A percentile compares a stretch with the other conserved stretches of the same genome.
phyloP scores from a whole-genome alignment of 2,888 invertebrate genomes.

The Sinohyriopsis cumingii region DNA sequence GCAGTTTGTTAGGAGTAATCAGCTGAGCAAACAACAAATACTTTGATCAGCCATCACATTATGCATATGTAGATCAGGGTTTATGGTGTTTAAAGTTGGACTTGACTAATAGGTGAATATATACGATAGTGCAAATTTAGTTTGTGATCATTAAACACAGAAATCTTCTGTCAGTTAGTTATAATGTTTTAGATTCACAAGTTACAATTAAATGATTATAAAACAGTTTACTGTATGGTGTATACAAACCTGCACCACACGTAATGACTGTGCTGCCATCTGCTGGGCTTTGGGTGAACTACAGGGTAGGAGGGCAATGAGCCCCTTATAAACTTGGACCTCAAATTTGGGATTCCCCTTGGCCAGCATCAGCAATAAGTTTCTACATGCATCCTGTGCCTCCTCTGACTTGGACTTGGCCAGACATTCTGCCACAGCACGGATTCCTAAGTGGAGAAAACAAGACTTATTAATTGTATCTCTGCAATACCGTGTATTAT shows the following conservation, averaged over 20 bases:
- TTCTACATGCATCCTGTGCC: slow-evolving; percentile 69
- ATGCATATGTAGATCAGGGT: too few relatives aligned
- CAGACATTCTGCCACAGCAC: slow-evolving; percentile 71
- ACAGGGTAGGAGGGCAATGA: slow-evolving; percentile 72
- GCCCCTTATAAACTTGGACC: slow-evolving; percentile 71
- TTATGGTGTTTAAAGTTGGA: too few relatives aligned
- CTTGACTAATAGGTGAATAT: too few relatives aligned
- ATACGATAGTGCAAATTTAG: too few relatives aligned
- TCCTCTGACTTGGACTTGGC: slow-evolving; percentile 70
- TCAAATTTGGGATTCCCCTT: slow-evolving; percentile 71
- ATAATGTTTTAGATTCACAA: too few relatives aligned
- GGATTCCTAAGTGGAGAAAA: slow-evolving; percentile 60
- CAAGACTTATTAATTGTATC: too few relatives aligned
- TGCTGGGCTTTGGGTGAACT: slow-evolving; percentile 72
- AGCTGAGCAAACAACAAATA: too few relatives aligned
- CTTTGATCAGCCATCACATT: too few relatives aligned
- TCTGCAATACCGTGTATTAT: not conserved
- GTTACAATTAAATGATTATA: too few relatives aligned
- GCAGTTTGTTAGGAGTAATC: too few relatives aligned
- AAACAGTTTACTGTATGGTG: not conserved
- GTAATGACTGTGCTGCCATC: slow-evolving; percentile 70
- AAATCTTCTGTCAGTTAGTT: too few relatives aligned
- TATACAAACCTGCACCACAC: slow-evolving; percentile 64
- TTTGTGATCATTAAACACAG: too few relatives aligned
- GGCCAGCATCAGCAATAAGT: slow-evolving; percentile 67